Conservation (phyloP, 1,140 invertebrate genomes). For the Ectropis grisescens region DNA sequence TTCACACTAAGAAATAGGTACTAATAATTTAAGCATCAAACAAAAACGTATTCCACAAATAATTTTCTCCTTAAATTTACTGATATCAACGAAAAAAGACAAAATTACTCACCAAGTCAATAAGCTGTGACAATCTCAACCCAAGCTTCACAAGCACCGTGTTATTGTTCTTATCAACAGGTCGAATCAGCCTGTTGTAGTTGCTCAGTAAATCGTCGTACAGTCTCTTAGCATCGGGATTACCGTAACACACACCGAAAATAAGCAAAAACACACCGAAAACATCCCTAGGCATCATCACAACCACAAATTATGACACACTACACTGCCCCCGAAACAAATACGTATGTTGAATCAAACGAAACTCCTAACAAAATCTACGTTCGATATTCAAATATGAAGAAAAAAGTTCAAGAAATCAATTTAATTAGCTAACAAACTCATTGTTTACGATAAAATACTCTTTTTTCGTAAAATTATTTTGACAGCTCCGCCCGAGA, state of each 20-base stretch:
- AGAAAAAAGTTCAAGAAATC: slow-evolving; percentile 2
- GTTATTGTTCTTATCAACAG: slow-evolving; percentile 93
- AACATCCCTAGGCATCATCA: slow-evolving; percentile 12
- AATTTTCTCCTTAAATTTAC: too few relatives aligned
- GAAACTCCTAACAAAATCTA: too few relatives aligned
- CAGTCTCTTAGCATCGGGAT: slow-evolving; percentile 92
- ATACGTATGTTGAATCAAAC: too few relatives aligned
- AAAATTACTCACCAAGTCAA: slow-evolving; percentile 86
- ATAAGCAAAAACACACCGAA: slow-evolving; percentile 23
- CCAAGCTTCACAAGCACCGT: slow-evolving; percentile 94
- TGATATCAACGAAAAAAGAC: too few relatives aligned
- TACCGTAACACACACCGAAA: slow-evolving; percentile 60
- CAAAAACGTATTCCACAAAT: too few relatives aligned
- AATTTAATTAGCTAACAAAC: too few relatives aligned
- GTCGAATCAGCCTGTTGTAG: slow-evolving; percentile 95
- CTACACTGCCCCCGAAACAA: too few relatives aligned
- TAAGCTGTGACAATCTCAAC: slow-evolving; percentile 92
- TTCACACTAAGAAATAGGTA: too few relatives aligned
- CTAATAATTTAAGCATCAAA: too few relatives aligned
- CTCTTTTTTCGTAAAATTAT: slow-evolving; percentile 14
- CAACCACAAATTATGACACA: too few relatives aligned
- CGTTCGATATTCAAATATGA: too few relatives aligned
- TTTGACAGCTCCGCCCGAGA: slow-evolving; percentile 55
- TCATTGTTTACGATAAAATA: too few relatives aligned
- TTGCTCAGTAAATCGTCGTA: slow-evolving; percentile 96